Evolutionary conservation across 2,113 vertebrate genomes (phyloP), one percentile per base, ranked within the genome.

Genomic region (Dolichotis patagonum): DNA sequence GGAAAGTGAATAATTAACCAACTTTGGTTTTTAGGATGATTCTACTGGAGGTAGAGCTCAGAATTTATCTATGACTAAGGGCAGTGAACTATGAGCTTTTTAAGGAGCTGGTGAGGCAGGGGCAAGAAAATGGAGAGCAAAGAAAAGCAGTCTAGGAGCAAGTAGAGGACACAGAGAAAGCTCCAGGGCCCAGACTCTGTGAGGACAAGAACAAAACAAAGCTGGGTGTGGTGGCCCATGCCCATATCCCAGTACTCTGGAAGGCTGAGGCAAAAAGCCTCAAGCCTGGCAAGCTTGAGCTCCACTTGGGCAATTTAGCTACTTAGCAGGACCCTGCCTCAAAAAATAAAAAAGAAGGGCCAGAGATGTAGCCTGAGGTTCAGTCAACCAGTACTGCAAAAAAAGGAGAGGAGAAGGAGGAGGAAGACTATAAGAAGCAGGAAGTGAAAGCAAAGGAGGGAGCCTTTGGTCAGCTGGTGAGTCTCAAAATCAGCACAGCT

Each of bases 1-100:
- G 81, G 46, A 80, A 89, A 93, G 58, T 58, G 88, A 96, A 69
- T 62, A 85, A 85, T 88, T 46, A 88, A 85, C 43, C 26, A 77
- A 65, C 73, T 94, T 96, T 78, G 32, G 71, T n/a, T 86, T 92
- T 96, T 86, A 89, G 19, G 24, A 78, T 73, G 65, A 78, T 83
- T 28, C 20, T 14, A 9, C 54, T 73, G 35, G 63, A 86, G 30
- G 19, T 90, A 43, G 10, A 85, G 85, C 26, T 81, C 56, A 81
- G 63, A 78, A 93, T 86, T 86, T 30, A 81, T 41, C 32, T 56
- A 91, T 89, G 38, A 14, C 52, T 89, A 60, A 30, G 24, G 83
- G 86, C 28, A 60, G 43, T 11, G 16, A 97, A 65, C 49, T 2
- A 12, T 52, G 58, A 43, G 32, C 9, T 54, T 73, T 71, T 81